These are phyloP conservation scores for Mormyrus iriodes DNA, from an alignment of 2,113 vertebrate species.

Conservation along the genomic window DNA sequence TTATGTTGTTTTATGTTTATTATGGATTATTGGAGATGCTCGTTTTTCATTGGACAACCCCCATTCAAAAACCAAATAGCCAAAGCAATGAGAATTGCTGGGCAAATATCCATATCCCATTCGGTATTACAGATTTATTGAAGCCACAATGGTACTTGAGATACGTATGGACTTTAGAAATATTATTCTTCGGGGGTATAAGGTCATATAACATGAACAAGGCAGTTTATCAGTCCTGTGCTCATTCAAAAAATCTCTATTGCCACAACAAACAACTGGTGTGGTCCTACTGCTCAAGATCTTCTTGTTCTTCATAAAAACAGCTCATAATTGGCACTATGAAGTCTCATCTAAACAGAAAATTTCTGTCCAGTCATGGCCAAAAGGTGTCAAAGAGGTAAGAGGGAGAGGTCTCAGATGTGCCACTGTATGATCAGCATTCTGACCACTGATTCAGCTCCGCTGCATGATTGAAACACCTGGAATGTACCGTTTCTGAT, in stretches of 20 bases:
- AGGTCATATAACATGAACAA: not conserved
- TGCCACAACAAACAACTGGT: not conserved
- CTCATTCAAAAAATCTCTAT: not conserved
- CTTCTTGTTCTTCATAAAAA: not conserved
- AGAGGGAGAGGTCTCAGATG: not conserved
- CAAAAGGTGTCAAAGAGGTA: not conserved
- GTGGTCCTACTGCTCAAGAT: not conserved
- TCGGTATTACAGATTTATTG: not conserved
- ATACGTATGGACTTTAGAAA: not conserved
- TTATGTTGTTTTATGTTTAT: not conserved
- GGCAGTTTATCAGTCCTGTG: not conserved
- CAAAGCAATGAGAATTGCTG: not conserved
- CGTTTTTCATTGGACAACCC: not conserved
- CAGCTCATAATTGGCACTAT: not conserved
- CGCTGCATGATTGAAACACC: not conserved
- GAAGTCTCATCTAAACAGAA: not conserved
- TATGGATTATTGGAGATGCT: not conserved
- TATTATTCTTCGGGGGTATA: not conserved
- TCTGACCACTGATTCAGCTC: not conserved
- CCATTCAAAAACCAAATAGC: not conserved
- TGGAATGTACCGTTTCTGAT: not conserved
- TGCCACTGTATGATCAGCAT: not conserved
- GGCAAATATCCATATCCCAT: not conserved
- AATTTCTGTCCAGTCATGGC: not conserved
- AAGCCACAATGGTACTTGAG: not conserved